Evolutionary conservation across 2,113 vertebrate species (phyloP), one percentile per base, ranked within the genome.

Genomic region (Carlito syrichta): DNA sequence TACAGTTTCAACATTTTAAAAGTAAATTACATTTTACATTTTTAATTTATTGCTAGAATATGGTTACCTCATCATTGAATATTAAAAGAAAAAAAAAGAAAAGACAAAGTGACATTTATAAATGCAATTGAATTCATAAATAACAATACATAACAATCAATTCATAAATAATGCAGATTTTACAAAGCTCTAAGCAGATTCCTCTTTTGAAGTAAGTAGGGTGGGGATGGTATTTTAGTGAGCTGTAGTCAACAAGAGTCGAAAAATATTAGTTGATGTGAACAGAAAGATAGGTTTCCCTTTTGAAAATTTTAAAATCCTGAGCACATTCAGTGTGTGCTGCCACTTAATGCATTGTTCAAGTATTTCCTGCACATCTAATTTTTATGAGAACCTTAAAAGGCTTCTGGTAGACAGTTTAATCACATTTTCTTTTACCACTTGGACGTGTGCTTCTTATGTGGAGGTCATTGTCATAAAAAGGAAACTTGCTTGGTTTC

Each of bases 341-440:
- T 78, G 52, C 85, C 76, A 95, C 94, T 97, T 98, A 96, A 97
- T 96, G 93, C 91, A 95, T 96, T 97, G 91, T 95, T 89, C 96
- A 96, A 97, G 93, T 97, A 97, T 98, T 97, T 96, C 97, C 91
- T 97, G 97, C 95, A 95, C 95, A 97, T 97, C 94, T 95, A 97
- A 96, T 97, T 98, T 98, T 97, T 97, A 97, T 96, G 97, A 98
- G 97, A 97, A 93, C 93, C 52, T 97, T 97, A 97, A 98, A 97
- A 97, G 96, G 83, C 84, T 97, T 97, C 95, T 95, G 85, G 95
- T 92, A 97, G 95, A 97, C 93, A 97, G 93, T 97, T 97, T 98
- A 98, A 98, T 97, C 95, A 97, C 96, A 97, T 98, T 95, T 94
- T 76, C 94, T 94, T 78, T 95, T 35, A 84, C 92, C 92, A 83